These are phyloP conservation scores for Triops cancriformis DNA, from an alignment of 1,140 invertebrate genomes.

Conservation along the genomic window DNA sequence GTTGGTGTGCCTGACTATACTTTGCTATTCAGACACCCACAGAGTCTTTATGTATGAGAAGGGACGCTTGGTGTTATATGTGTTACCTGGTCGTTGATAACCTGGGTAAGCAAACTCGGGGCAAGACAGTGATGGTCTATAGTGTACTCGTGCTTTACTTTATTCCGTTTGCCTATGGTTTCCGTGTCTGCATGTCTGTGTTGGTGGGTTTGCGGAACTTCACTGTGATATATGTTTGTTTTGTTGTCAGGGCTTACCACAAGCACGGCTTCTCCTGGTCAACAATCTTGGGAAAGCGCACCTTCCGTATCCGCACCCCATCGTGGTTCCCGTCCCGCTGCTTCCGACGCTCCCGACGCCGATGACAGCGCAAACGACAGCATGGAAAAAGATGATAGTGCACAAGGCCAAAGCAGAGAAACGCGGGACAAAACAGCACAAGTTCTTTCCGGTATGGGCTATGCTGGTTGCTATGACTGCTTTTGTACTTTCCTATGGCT, in stretches of 20 bases:
- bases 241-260: constrained; percentile 9
- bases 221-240: not conserved
- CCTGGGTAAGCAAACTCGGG: not conserved
- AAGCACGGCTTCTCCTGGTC: constrained; percentile 12
- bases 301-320: not conserved
- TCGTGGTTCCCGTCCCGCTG: not conserved
- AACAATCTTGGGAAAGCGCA: constrained; percentile 1
- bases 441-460: constrained; percentile 1
- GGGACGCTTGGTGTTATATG: not conserved
- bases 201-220: not conserved
- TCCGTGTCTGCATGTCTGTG: not conserved
- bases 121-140: not conserved
- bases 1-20: not conserved
- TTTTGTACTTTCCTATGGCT: not conserved
- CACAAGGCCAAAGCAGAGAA: not conserved
- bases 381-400: not conserved
- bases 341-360: not conserved
- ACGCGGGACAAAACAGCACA: not conserved
- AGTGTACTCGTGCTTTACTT: not conserved
- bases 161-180: not conserved
- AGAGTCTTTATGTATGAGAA: too few relatives aligned
- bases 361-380: not conserved
- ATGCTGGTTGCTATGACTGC: not conserved
- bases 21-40: too few relatives aligned
- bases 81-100: not conserved